A percentile compares a stretch with the other conserved stretches of the same genome.
Evolutionary conservation across 1,140 invertebrate species (phyloP).

Genomic region (Episyrphus balteatus): DNA sequence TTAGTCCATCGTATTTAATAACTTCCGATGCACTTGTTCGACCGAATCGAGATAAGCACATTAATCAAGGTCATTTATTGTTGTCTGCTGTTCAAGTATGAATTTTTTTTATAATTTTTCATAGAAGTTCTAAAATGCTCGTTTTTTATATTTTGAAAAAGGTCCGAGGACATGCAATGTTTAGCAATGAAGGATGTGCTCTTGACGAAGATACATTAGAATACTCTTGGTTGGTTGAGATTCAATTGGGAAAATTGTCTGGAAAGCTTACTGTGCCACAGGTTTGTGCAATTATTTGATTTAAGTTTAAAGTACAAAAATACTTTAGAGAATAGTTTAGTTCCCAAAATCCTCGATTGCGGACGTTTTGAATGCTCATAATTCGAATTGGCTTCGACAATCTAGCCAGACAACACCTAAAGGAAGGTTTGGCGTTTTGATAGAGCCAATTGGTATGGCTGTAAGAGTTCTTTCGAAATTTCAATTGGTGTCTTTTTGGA

Average conservation of each 20-base stretch:
- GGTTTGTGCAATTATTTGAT: slow-evolving; percentile 7
- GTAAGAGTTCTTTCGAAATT: no score
- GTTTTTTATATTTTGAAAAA: slow-evolving; percentile 17
- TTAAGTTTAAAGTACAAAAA: neutral
- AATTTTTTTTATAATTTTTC: slow-evolving; percentile 5
- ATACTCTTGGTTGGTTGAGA: slow-evolving; percentile 87
- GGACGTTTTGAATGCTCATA: neutral
- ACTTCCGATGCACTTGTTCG: slow-evolving; percentile 59
- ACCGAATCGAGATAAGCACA: slow-evolving; percentile 56
- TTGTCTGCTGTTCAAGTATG: slow-evolving; percentile 75
- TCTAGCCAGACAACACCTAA: no score
- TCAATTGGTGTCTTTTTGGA: no score
- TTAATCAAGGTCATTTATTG: slow-evolving; percentile 81
- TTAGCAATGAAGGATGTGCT: slow-evolving; percentile 79
- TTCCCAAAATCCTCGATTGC: no score
- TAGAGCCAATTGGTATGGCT: no score
- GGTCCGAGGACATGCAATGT: slow-evolving; percentile 92
- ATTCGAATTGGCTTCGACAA: no score
- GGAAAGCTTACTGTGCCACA: slow-evolving; percentile 70
- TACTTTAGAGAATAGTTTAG: neutral
- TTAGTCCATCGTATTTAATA: slow-evolving; percentile 81
- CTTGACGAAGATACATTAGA: slow-evolving; percentile 91
- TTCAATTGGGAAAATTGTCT: slow-evolving; percentile 70
- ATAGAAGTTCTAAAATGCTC: slow-evolving; percentile 1
- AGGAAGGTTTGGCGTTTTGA: no score